Evolutionary conservation across 92 coral and sea anemone species (phyloP).

Genomic region (Palythoa grandiflora): DNA sequence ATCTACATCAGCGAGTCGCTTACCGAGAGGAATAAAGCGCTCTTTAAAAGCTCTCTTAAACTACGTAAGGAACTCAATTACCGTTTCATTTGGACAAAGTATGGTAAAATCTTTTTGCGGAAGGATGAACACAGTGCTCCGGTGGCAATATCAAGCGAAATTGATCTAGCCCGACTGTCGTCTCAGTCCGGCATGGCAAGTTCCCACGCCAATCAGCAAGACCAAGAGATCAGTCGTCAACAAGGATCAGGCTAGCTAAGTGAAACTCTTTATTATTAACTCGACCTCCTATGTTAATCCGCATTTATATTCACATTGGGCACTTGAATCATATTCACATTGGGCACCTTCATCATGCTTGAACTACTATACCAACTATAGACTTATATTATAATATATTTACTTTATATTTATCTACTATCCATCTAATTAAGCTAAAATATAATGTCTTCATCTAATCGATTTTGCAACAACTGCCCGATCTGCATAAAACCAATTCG

Average conservation of each 20-base stretch:
- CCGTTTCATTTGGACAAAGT: conserved; percentile 37
- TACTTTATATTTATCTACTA: background rate
- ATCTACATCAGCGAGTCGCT: conserved; percentile 42
- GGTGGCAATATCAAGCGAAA: conserved; percentile 20
- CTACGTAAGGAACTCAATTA: conserved; percentile 31
- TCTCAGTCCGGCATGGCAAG: conserved; percentile 29
- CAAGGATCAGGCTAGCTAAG: conserved; percentile 25
- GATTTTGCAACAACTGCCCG: background rate
- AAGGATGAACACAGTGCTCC: conserved; percentile 1
- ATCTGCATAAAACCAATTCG: conserved; percentile 31
- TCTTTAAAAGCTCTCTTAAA: conserved; percentile 20
- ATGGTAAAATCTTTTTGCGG: conserved; percentile 6
- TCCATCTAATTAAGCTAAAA: conserved; percentile 4
- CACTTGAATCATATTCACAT: conserved; percentile 31
- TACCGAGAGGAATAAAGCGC: conserved; percentile 21
- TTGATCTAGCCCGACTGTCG: conserved; percentile 25
- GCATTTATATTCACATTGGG: conserved; percentile 30
- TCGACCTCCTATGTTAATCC: conserved; percentile 27
- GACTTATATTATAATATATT: background rate
- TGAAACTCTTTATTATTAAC: conserved; percentile 25
- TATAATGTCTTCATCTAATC: conserved; percentile 5
- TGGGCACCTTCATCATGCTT: conserved; percentile 32
- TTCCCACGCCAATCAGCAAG: conserved; percentile 18
- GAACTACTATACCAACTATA: conserved; percentile 8
- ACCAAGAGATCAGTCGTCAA: conserved; percentile 24